Conservation (phyloP, 30 jellyfish, hydroid and myxozoan species). For the Pseudorhiza aurosa region DNA sequence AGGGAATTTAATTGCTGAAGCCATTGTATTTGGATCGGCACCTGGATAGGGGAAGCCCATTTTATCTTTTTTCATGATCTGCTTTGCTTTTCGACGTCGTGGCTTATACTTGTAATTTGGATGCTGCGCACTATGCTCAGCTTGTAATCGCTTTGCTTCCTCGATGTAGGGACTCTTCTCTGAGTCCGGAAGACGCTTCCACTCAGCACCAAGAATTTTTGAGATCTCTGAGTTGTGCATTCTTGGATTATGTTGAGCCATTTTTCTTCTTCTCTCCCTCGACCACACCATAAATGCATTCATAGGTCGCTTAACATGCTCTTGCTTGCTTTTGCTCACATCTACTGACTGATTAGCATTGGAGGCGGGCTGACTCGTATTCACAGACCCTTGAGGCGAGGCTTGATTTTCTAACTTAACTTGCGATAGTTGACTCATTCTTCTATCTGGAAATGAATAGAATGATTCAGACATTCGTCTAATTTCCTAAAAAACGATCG, state of each 20-base stretch:
- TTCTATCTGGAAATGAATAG: no score
- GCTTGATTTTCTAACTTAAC: slow-evolving; percentile 58
- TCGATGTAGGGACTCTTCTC: slow-evolving; percentile 95
- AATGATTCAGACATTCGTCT: no score
- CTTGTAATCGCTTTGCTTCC: slow-evolving; percentile 97
- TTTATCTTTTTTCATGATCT: slow-evolving; percentile 90
- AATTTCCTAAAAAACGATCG: no score
- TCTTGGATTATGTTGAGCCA: slow-evolving; percentile 98
- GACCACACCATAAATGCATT: slow-evolving; percentile 99
- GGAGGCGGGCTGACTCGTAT: slow-evolving; percentile 41
- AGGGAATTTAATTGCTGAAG: slow-evolving; percentile 92
- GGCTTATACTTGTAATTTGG: slow-evolving; percentile 99
- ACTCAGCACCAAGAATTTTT: slow-evolving; percentile 98
- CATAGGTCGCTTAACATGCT: slow-evolving; percentile 99
- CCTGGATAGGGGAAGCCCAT: slow-evolving; percentile 96
- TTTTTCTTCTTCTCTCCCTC: slow-evolving; percentile 89
- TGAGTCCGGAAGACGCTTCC: slow-evolving; percentile 94
- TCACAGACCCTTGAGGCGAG: slow-evolving; percentile 44
- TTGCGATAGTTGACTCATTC: slow-evolving; percentile 67
- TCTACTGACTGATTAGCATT: slow-evolving; percentile 24
- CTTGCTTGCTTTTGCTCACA: slow-evolving; percentile 63
- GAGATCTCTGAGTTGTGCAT: slow-evolving; percentile 99
- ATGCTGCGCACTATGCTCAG: slow-evolving; percentile 97
- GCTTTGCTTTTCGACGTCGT: slow-evolving; percentile 94
- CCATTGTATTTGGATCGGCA: slow-evolving; percentile 86